Evolutionary conservation across 2,888 invertebrate species (phyloP).

Genomic region (Parascotia fuliginaria): DNA sequence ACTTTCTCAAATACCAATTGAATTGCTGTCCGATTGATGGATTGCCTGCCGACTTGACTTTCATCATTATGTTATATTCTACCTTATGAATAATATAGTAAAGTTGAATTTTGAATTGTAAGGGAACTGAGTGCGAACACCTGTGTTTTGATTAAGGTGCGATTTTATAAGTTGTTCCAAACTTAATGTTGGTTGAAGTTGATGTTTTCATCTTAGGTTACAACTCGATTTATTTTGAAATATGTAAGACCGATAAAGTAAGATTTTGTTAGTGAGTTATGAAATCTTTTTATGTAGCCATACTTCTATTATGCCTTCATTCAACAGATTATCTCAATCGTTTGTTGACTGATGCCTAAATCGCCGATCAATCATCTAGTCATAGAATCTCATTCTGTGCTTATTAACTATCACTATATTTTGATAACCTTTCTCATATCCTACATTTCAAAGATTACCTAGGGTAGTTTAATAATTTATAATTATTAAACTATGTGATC

Average conservation of each 20-base stretch:
- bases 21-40: slow-evolving; percentile 53
- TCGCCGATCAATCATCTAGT: too few species aligned
- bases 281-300: neutral
- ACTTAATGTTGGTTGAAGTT: slow-evolving; percentile 28
- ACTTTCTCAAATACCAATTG: slow-evolving; percentile 55
- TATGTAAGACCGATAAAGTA: neutral
- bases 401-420: too few species aligned
- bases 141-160: slow-evolving; percentile 43
- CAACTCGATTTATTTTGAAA: slow-evolving; percentile 11
- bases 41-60: slow-evolving; percentile 38
- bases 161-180: slow-evolving; percentile 39
- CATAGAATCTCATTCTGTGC: too few species aligned
- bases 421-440: too few species aligned
- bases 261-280: neutral
- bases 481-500: too few species aligned
- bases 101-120: neutral
- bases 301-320: too few species aligned
- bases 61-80: slow-evolving; percentile 22
- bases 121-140: slow-evolving; percentile 26
- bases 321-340: too few species aligned
- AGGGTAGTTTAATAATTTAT: too few species aligned
- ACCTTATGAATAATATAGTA: slow-evolving; percentile 22
- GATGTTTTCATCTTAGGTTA: slow-evolving; percentile 27
- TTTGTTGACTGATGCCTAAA: too few species aligned
- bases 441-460: too few species aligned